These are phyloP conservation scores for Drosophila quinaria DNA, from an alignment of 2,888 invertebrate genomes.

Conservation along the genomic window DNA sequence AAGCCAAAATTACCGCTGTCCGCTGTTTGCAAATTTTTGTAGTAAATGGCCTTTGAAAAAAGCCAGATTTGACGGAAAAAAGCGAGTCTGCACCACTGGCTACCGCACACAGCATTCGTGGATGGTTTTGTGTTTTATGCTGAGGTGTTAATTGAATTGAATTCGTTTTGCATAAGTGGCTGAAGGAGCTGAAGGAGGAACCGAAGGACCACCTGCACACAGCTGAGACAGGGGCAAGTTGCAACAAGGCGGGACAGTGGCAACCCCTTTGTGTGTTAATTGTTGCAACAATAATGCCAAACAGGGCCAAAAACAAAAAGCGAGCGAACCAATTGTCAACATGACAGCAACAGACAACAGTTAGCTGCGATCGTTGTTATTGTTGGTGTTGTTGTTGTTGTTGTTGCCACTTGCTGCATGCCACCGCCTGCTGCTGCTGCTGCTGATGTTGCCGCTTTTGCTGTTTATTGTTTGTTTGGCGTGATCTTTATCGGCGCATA, in stretches of 20 bases:
- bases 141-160: constrained; percentile 86
- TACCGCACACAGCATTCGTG: constrained; percentile 51
- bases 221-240: not conserved
- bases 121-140: constrained; percentile 65
- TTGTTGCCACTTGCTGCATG: constrained; percentile 28
- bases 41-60: no score
- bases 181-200: constrained; percentile 24
- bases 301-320: constrained; percentile 79
- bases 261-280: constrained; percentile 75
- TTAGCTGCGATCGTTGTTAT: constrained; percentile 74
- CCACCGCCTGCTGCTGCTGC: constrained; percentile 24
- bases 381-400: constrained; percentile 54
- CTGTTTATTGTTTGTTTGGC: constrained; percentile 72
- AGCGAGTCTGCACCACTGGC: no score
- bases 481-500: constrained; percentile 74
- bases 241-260: constrained; percentile 10
- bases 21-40: no score
- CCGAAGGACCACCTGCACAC: constrained; percentile 70
- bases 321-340: constrained; percentile 81
- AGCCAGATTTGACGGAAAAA: no score
- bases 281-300: constrained; percentile 62
- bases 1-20: no score
- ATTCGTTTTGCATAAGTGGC: constrained; percentile 85
- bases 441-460: constrained; percentile 31
- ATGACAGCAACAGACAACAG: constrained; percentile 83